Conservation (phyloP, 2,797 vertebrate species). For the Atherinosoma microstoma region DNA sequence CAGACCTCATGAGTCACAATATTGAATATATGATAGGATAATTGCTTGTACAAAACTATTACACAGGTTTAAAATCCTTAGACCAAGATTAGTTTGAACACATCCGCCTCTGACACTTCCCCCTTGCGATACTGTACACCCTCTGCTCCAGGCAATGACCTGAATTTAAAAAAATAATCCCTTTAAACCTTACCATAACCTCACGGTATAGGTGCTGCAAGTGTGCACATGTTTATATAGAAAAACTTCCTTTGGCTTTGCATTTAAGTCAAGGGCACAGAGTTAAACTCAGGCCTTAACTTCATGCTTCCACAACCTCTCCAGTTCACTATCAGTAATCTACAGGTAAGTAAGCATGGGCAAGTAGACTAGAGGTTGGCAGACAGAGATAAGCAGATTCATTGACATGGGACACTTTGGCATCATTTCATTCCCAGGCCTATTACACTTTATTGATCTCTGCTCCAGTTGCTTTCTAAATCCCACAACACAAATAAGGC, state of each 20-base stretch:
- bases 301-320: conserved; percentile 54
- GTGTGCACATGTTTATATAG: conserved; percentile 20
- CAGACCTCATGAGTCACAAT: not conserved
- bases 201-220: conserved; percentile 6
- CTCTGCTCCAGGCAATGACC: conserved; percentile 33
- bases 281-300: conserved; percentile 56
- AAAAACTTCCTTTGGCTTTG: conserved; percentile 46
- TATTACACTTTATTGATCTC: conserved; percentile 84
- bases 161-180: conserved; percentile 37
- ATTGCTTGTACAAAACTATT: conserved; percentile 18
- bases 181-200: conserved; percentile 41
- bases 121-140: conserved; percentile 7
- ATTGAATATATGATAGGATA: conserved; percentile 10
- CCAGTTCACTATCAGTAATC: conserved; percentile 73
- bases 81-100: conserved; percentile 41
- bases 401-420: conserved; percentile 80
- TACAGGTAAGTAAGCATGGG: conserved; percentile 74
- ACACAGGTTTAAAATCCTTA: conserved; percentile 30
- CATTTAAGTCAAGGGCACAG: conserved; percentile 62
- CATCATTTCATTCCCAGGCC: conserved; percentile 80
- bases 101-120: conserved; percentile 26
- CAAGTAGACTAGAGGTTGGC: conserved; percentile 68
- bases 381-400: conserved; percentile 83
- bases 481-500: conserved; percentile 75
- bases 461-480: conserved; percentile 73